Evolutionary conservation across 2,888 invertebrate genomes (phyloP).

Genomic region (Polydrusus cervinus): DNA sequence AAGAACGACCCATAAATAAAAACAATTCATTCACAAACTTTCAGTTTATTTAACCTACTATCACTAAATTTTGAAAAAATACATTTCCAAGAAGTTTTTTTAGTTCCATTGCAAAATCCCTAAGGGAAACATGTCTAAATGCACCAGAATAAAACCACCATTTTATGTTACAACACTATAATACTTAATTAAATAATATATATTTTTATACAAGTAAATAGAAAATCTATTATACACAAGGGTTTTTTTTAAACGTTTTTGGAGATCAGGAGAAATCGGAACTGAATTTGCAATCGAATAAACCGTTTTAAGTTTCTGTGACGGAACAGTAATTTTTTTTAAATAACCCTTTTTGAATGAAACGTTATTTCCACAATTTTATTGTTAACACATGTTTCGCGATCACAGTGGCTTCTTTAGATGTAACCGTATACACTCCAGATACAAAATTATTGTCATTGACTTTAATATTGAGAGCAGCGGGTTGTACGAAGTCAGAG

Average conservation of each 20-base stretch:
- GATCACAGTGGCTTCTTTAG: no score
- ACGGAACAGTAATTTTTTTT: no score
- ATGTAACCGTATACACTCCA: no score
- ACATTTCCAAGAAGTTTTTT: not conserved
- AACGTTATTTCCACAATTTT: no score
- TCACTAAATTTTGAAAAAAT: conserved; percentile 21
- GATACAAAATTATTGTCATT: no score
- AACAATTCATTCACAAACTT: conserved; percentile 4
- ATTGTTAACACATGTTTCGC: no score
- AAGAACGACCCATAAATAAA: not conserved
- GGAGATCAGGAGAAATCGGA: conserved; percentile 29
- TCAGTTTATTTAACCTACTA: conserved; percentile 16
- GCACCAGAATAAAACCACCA: conserved; percentile 19
- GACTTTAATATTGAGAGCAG: no score
- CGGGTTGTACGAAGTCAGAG: no score
- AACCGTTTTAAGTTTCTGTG: conserved; percentile 3
- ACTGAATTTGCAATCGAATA: not conserved
- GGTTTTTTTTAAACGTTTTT: conserved; percentile 5
- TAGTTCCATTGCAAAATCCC: not conserved
- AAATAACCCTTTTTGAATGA: no score
- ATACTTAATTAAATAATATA: conserved; percentile 9
- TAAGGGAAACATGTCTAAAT: conserved; percentile 12
- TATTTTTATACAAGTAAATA: conserved; percentile 29
- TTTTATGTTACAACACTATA: conserved; percentile 5
- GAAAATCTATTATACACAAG: conserved; percentile 34